Conservation (phyloP, 2,888 invertebrate species). For the Pandemis cinnamomeana region DNA sequence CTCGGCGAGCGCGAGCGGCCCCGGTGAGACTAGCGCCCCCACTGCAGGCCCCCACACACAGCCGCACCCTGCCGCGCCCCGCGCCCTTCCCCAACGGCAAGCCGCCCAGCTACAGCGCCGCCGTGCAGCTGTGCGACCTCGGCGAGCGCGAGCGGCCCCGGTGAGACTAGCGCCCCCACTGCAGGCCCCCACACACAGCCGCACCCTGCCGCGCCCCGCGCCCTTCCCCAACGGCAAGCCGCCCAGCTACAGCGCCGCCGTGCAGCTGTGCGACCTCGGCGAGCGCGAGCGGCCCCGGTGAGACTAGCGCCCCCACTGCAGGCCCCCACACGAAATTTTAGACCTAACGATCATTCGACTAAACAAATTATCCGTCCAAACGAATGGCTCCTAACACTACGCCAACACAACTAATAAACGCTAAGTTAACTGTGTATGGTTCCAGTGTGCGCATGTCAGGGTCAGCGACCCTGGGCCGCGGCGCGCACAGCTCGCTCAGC, state of each 20-base stretch:
- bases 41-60: too few relatives aligned
- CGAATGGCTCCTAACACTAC: too few relatives aligned
- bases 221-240: too few relatives aligned
- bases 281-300: slow-evolving; percentile 62
- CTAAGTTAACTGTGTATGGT: slow-evolving; percentile 44
- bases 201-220: too few relatives aligned
- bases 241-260: slow-evolving; percentile 59
- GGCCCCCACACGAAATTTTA: neutral
- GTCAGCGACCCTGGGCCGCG: slow-evolving; percentile 74
- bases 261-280: neutral
- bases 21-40: slow-evolving; percentile 50
- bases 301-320: slow-evolving; percentile 35
- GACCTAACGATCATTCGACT: too few relatives aligned
- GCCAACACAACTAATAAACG: too few relatives aligned
- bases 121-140: slow-evolving; percentile 48
- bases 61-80: neutral
- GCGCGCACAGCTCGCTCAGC: slow-evolving; percentile 64
- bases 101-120: slow-evolving; percentile 45
- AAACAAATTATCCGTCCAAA: too few relatives aligned
- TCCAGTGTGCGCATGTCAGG: slow-evolving; percentile 74
- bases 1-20: slow-evolving; percentile 53
- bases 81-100: too few relatives aligned
- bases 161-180: too few relatives aligned
- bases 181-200: too few relatives aligned
- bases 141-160: slow-evolving; percentile 48